These are phyloP conservation scores for Agapostemon virescens DNA, from an alignment of 2,888 invertebrate species.

Conservation along the genomic window DNA sequence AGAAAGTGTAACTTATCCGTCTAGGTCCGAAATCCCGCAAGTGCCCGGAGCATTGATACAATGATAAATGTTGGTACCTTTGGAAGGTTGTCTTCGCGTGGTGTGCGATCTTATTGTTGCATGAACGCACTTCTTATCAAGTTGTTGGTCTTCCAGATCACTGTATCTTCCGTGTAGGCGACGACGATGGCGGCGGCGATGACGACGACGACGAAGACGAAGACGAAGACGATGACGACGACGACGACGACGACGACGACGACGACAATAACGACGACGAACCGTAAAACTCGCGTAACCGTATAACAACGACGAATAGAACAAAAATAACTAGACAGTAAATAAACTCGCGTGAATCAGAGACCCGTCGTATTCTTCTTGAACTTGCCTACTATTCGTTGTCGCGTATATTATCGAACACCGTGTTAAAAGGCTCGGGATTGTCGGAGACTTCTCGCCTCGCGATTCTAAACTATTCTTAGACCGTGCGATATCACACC, in stretches of 20 bases:
- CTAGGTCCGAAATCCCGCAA: constrained; percentile 45
- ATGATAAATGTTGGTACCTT: constrained; percentile 58
- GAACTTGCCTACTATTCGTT: constrained; percentile 40
- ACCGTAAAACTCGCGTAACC: constrained; percentile 45
- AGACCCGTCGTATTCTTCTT: background rate
- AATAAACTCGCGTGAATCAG: constrained; percentile 4
- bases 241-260: background rate
- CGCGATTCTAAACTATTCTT: constrained; percentile 41
- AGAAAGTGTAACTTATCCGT: background rate
- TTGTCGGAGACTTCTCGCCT: constrained; percentile 24
- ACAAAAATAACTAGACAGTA: background rate
- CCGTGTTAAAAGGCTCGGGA: constrained; percentile 45
- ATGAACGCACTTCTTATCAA: constrained; percentile 53
- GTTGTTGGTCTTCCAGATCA: constrained; percentile 46
- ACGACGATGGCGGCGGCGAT: background rate
- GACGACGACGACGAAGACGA: constrained; percentile 31
- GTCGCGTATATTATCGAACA: constrained; percentile 55
- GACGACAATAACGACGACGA: constrained; percentile 9
- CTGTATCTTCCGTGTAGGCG: constrained; percentile 51
- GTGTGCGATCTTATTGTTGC: constrained; percentile 58
- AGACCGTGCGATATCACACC: constrained; percentile 43
- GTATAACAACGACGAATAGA: constrained; percentile 2
- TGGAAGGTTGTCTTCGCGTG: constrained; percentile 52
- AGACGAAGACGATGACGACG: constrained; percentile 7
- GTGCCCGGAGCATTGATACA: constrained; percentile 52